Evolutionary conservation across 1,140 invertebrate species (phyloP).

Genomic region (Papilio dardanus): DNA sequence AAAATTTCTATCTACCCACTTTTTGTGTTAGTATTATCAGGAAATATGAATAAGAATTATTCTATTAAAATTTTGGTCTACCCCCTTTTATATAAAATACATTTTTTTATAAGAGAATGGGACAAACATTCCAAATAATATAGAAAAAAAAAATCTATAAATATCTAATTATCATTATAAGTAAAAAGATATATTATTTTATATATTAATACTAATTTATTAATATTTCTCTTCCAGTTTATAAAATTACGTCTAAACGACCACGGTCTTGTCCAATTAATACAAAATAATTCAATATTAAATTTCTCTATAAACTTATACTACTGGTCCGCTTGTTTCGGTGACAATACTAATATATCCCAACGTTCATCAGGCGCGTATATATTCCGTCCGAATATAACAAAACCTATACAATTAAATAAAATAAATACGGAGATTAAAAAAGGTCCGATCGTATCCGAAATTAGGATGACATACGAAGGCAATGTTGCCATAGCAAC

Average conservation of each 20-base stretch:
- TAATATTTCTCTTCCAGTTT: slow-evolving; percentile 47
- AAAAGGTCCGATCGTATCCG: slow-evolving; percentile 88
- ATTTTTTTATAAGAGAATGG: too few relatives aligned
- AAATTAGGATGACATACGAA: slow-evolving; percentile 85
- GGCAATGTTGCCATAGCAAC: slow-evolving; percentile 80
- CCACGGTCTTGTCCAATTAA: slow-evolving; percentile 48
- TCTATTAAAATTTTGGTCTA: too few relatives aligned
- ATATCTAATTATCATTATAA: too few relatives aligned
- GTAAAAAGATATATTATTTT: too few relatives aligned
- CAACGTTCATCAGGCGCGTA: slow-evolving; percentile 91
- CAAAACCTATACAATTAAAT: slow-evolving; percentile 40
- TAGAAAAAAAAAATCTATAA: too few relatives aligned
- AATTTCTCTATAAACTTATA: slow-evolving; percentile 81
- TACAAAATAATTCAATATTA: slow-evolving; percentile 41
- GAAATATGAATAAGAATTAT: too few relatives aligned
- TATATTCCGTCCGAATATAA: slow-evolving; percentile 86
- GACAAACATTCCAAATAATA: too few relatives aligned
- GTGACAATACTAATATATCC: slow-evolving; percentile 49
- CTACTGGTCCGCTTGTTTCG: slow-evolving; percentile 85
- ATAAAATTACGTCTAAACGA: slow-evolving; percentile 51
- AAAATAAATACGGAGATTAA: slow-evolving; percentile 87
- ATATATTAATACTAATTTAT: slow-evolving; percentile 12
- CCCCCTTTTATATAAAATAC: too few relatives aligned
- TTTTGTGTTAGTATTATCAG: too few relatives aligned
- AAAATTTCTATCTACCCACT: too few relatives aligned